Evolutionary conservation across 2,888 invertebrate species (phyloP).

Genomic region (Willowsia nigromaculata): DNA sequence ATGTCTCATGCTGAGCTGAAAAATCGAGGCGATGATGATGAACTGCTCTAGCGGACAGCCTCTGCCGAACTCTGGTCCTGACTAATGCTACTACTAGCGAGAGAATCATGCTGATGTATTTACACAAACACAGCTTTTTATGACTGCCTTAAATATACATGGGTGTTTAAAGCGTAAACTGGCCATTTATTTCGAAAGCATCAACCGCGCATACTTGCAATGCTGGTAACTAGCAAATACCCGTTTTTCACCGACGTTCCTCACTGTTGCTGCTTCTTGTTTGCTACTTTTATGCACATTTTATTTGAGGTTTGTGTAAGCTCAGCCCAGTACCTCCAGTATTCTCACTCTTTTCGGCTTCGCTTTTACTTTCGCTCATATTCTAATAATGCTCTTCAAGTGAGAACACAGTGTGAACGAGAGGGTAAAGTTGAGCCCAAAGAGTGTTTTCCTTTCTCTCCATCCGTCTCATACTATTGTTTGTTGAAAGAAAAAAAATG

Average conservation of each 20-base stretch:
- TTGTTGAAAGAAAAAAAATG: conserved; percentile 41
- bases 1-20: too few relatives aligned
- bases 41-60: too few relatives aligned
- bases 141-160: neutral
- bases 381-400: conserved; percentile 65
- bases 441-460: conserved; percentile 65
- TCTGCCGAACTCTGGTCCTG: too few relatives aligned
- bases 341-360: conserved; percentile 54
- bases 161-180: conserved; percentile 21
- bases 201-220: neutral
- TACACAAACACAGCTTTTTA: neutral
- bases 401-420: conserved; percentile 67
- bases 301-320: conserved; percentile 43
- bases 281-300: neutral
- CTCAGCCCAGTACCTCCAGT: conserved; percentile 56
- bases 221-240: neutral
- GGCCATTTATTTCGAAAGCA: conserved; percentile 35
- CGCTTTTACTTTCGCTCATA: conserved; percentile 54
- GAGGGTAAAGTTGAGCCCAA: conserved; percentile 68
- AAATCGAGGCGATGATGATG: too few relatives aligned
- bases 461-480: conserved; percentile 60
- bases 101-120: neutral
- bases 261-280: neutral
- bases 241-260: neutral
- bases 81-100: neutral